phyloP scores from a whole-genome alignment of 2,797 vertebrate genomes.

The Saxicola maurus region DNA sequence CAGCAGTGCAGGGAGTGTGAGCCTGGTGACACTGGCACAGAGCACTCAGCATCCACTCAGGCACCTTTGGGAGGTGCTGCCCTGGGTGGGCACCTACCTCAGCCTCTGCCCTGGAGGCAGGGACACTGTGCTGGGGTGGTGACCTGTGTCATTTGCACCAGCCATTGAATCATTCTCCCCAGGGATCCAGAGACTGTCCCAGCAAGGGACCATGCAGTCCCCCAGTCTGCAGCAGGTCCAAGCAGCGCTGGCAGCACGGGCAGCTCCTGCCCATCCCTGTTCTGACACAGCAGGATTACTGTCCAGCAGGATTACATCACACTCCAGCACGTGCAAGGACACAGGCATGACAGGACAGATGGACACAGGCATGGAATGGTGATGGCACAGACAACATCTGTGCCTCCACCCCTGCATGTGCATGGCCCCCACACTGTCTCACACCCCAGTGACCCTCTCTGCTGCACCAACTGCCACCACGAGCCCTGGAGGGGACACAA shows the following conservation, averaged over 20 bases:
- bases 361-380: not conserved
- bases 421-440: not conserved
- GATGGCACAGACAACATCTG: not conserved
- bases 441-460: fast-evolving
- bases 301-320: not conserved
- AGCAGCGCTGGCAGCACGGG: not conserved
- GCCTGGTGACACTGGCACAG: not conserved
- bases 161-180: fast-evolving
- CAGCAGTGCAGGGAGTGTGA: fast-evolving
- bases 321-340: not conserved
- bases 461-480: fast-evolving
- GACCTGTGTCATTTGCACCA: fast-evolving
- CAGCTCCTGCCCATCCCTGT: not conserved
- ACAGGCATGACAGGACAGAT: too few relatives aligned
- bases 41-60: fast-evolving
- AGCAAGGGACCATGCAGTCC: fast-evolving
- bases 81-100: not conserved
- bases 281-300: not conserved
- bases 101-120: fast-evolving
- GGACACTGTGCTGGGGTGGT: fast-evolving
- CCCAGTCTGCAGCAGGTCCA: not conserved
- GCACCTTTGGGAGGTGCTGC: not conserved
- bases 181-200: not conserved
- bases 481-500: not conserved
- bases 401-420: not conserved